Base-by-base conservation (phyloP, 30 jellyfish, hydroid and myxozoan genomes). In the Aurelia coerulea region DNA sequence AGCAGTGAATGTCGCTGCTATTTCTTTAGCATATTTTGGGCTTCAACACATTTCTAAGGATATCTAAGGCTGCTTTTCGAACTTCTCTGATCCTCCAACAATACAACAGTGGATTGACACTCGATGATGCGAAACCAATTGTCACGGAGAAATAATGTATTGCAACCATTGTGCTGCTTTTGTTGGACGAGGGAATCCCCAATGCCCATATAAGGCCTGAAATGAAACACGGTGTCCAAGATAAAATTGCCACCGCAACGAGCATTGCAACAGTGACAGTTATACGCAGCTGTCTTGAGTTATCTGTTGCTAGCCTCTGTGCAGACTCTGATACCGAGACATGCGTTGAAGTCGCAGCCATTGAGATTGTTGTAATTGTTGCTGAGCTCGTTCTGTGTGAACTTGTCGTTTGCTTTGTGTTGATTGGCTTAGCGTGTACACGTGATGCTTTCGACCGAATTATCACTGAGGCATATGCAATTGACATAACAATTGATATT, bases 91-190 rank as follows among this genome's bases (percentile, higher is more conserved):
- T 23, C 29, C 75, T 29, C 86, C 75, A 75, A 56, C 86, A 75
- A 39, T 75, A 75, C 75, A 75, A 31, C 74, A 75, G 17, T 11
- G 86, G 86, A 33, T 75, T 75, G 41, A 75, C 39, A 10, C 75
- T 53, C n/a, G 86, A 75, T n/a, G 74, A 74, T 29, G 71, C 71
- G 62, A 75, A 75, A n/a, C 86, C 86, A 9, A 75, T 7, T 41
- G 74, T 15, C 2, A 62, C 23, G 33, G 62, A 49, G 14, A 53
- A 74, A 37, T 75, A 53, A 33, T 58, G 71, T 4, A 46, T 8
- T 16, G 75, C 59, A 50, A 75, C 86, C 60, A 75, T 75, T 2
- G 50, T 42, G 2, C 32, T 35, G 62, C 52, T 56, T 13, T 31
- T 31, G 59, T 75, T 33, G 41, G 86, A 75, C 17, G 86, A 49